Percentiles rank a stretch among this genome's conserved stretches.
These are phyloP conservation scores for Chroicocephalus ridibundus DNA, from an alignment of 2,113 vertebrate species.

Conservation along the genomic window DNA sequence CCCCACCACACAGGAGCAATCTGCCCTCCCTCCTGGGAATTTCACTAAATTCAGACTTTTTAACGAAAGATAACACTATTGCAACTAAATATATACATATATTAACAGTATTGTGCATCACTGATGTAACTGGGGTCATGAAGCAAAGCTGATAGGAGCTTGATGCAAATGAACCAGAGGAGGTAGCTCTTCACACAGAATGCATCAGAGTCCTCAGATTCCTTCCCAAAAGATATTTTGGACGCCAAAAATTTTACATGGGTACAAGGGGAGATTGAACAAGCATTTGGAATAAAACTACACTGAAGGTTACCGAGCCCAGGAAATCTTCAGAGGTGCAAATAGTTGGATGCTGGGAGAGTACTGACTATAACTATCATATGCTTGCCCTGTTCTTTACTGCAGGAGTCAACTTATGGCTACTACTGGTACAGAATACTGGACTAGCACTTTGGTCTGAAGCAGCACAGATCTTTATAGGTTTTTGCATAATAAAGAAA, in stretches of 20 bases:
- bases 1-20: fast-evolving
- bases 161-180: not conserved
- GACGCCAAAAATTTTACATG: not conserved
- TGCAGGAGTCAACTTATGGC: not conserved
- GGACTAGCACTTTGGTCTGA: not conserved
- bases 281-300: not conserved
- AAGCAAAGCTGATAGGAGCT: not conserved
- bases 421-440: not conserved
- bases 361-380: not conserved
- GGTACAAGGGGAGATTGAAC: not conserved
- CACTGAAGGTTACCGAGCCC: not conserved
- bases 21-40: not conserved
- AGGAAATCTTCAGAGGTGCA: not conserved
- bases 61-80: not conserved
- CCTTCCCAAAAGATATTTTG: not conserved
- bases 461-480: not conserved
- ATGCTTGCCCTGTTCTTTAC: not conserved
- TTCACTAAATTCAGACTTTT: not conserved
- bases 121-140: not conserved
- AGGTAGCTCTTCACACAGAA: not conserved
- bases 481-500: not conserved
- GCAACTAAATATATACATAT: not conserved
- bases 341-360: not conserved
- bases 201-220: not conserved
- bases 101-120: not conserved